Evolutionary conservation across 1,140 invertebrate genomes (phyloP), one percentile per base, ranked within the genome.

Genomic region (Euschistus heros): DNA sequence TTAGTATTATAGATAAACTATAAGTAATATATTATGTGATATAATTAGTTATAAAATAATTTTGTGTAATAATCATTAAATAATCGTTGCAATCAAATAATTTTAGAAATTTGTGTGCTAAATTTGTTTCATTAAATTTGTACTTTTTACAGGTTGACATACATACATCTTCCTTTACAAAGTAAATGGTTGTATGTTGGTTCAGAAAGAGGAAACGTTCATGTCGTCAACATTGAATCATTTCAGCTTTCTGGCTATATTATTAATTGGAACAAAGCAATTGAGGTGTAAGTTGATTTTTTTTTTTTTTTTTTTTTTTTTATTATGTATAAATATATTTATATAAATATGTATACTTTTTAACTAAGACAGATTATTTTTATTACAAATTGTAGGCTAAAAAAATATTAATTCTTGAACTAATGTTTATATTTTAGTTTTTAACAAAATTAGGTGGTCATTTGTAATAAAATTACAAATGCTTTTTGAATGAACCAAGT

Each of bases 211-310:
- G 97, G 97, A 64, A 99, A 99, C 80, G 90, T 98, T 70, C 94
- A 98, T 77, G 83, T 99, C 65, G 91, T 98, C 70, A 94, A 98
- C 80, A 88, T 98, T 69, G 95, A 97, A 78, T 89, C 88, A 72
- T 98, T 98, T 78, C 81, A 85, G 72, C 84, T 99, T 70, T 98
- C 94, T 73, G 95, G 95, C 69, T 99, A 99, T 81, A 85, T 97
- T 76, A 97, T 99, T 79, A 98, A 98, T 82, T 99, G 97, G 97
- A 99, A 99, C 82, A 99, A 99, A 83, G 93, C 95, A 71, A 99
- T 99, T 76, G 97, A 98, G 88, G 81, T 98, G 94, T 98, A 81
- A 94, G 93, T 92, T 79, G 18, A 14, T 2, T 37, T 61, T 2
- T 4, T 27, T 24, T 26, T 57, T 57, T 22, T 24, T 57, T 57